A percentile compares a stretch with the other conserved stretches of the same genome.
Conservation (phyloP, 2,113 vertebrate genomes). For the Nymphicus hollandicus region DNA sequence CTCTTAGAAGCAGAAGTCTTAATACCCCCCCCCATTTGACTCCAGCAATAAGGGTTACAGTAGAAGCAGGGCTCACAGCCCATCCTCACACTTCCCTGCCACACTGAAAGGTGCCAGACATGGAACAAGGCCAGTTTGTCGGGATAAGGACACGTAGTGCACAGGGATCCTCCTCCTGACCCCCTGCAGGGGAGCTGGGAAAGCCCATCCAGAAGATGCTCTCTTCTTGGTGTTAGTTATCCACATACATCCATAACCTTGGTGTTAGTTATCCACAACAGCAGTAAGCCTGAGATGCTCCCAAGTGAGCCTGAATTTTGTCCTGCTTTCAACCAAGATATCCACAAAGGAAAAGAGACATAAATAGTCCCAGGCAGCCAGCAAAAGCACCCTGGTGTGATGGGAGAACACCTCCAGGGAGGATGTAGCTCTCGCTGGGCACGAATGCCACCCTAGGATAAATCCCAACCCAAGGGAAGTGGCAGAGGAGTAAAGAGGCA, state of each 20-base stretch:
- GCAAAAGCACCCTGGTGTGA: neutral
- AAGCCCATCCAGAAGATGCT: neutral
- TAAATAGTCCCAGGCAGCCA: neutral
- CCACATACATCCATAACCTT: neutral
- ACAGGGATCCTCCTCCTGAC: neutral
- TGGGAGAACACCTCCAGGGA: neutral
- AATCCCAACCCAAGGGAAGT: neutral
- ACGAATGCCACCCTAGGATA: neutral
- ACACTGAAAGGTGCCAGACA: neutral
- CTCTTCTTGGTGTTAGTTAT: neutral
- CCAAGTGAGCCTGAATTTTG: neutral
- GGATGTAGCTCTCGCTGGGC: neutral
- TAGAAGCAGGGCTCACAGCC: neutral
- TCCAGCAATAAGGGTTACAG: neutral
- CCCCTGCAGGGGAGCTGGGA: neutral
- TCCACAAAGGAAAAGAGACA: neutral
- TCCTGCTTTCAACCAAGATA: neutral
- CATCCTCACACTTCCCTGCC: neutral
- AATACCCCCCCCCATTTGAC: neutral
- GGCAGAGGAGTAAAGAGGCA: neutral
- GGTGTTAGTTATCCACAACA: neutral
- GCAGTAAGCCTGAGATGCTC: neutral
- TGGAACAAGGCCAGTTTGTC: neutral
- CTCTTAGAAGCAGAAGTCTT: neutral
- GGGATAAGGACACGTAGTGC: neutral